Evolutionary conservation across 2,797 vertebrate genomes (phyloP), one percentile per base, ranked within the genome.

Genomic region (Eutrigla gurnardus): DNA sequence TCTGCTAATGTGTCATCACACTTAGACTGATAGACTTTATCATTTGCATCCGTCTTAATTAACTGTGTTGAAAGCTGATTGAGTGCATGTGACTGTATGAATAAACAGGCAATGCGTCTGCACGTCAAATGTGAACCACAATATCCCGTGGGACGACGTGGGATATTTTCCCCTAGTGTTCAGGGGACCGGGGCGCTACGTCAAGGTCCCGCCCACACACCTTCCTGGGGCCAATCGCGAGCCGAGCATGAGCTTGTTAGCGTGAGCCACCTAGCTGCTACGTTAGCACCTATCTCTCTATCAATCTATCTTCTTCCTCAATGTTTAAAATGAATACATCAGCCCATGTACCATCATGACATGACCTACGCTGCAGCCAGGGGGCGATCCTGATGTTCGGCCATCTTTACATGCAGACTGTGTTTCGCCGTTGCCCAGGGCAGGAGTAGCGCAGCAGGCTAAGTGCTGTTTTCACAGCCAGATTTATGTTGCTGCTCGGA

Each of bases 401-500:
- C 17, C 46, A 49, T 49, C 46, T 49, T 49, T 49, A 49, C 4
- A 49, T 49, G 18, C n/a, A 49, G 46, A 9, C 4, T 49, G 14
- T 49, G 46, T n/a, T 13, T 53, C 50, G 6, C 13, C 32, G 50
- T 25, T 33, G 50, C 50, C 6, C 25, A 53, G 50, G 7, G 8
- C 11, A 49, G 35, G 37, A 25, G 25, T 25, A 25, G 25, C 25
- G 25, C 25, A 25, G 25, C 25, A 25, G 25, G 25, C 25, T 25
- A 25, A 25, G 25, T 6, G 18, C 36, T 50, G 46, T n/a, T 50
- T 60, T 15, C 46, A 2, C 7, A 0, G 40, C n/a, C 39, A 62
- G 35, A 65, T 73, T 55, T 57, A 47, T 58, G 36, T 8, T 17
- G 54, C 46, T 25, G n/a, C 62, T 49, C 32, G 37, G 50, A 25